Evolutionary conservation across 2,888 invertebrate species (phyloP), one percentile per base, ranked within the genome.

Genomic region (Linhomoeus sp.): DNA sequence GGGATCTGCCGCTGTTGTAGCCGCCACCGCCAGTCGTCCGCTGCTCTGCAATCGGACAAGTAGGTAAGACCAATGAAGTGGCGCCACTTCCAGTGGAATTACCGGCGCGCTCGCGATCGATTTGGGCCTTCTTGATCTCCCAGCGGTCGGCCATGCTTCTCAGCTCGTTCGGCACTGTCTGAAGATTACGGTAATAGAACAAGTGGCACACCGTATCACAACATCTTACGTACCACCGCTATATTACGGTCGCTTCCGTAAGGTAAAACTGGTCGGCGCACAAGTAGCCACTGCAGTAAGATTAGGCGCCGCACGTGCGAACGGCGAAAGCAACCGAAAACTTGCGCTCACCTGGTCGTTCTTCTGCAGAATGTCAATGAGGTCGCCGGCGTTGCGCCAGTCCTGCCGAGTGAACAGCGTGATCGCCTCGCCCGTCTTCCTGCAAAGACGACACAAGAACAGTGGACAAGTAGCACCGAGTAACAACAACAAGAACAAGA

Each of bases 301-400:
- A n/a, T n/a, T n/a, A n/a, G n/a, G n/a, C n/a, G n/a, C n/a, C n/a
- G n/a, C n/a, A n/a, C 19, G 19, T 7, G 7, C 12, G 7, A 7
- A 15, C 7, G 7, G 7, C 7, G 19, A 38, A 41, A 20, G n/a
- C 3, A 25, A 17, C 20, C 12, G n/a, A n/a, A n/a, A n/a, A n/a
- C n/a, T n/a, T n/a, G n/a, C n/a, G n/a, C n/a, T n/a, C 14, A 67
- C 67, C 63, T 79, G 87, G 53, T 76, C 71, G 1, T 86, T 86
- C 67, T 90, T 86, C 59, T 81, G 77, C 45, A 92, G 68, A 50
- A 92, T 86, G 43, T 74, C 73, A 37, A 90, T 85, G 2, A 92
- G 70, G 46, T 81, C 80, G 49, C 73, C 70, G 1, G 88, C 85
- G 60, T 80, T 76, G 15, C 72, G 75, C 83, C 87, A 86, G 66